Base-by-base conservation (phyloP, 2,113 vertebrate species). In the Dromaius novaehollandiae region DNA sequence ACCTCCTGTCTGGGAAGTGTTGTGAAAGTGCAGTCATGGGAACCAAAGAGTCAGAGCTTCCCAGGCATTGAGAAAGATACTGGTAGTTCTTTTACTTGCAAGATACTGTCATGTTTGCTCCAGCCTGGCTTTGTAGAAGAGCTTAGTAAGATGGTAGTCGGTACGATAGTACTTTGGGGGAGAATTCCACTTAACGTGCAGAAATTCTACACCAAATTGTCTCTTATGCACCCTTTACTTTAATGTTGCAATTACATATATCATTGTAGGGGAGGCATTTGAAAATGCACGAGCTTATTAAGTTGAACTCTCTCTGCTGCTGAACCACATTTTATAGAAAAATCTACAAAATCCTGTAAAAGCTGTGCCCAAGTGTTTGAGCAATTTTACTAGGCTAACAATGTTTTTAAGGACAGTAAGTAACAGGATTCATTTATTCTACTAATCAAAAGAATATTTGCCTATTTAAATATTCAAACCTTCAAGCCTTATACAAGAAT, bases 391-490 rank as follows among this genome's bases (percentile, higher is more conserved):
- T 34, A 48, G 0, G 19, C 77, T 88, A 32, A 89, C 8, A 2
- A 30, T 82, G 78, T 34, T 95, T 94, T 77, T 94, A 70, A 90
- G 86, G 94, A 74, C 73, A 17, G 19, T 48, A 34, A 86, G 80
- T 90, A 83, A 77, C 64, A 88, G 69, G 79, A 94, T 58, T 77
- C 55, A 50, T 92, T 92, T 92, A 78, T 96, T 95, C 85, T 84
- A 18, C 84, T 94, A 86, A 97, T 94, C 93, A 86, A 68, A 94
- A 95, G 83, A 78, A 63, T 91, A 86, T 96, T 97, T 95, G 70
- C 77, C 74, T 86, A 30, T 73, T 95, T 93, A 95, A 95, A 92
- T 95, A 96, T 97, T 91, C 91, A 90, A 93, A 81, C 73, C n/a
- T 80, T 91, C 56, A 55, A 84, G 48, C 74, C 65, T 92, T 53